These are phyloP conservation scores for Falco columbarius DNA, from an alignment of 2,797 vertebrate species.

Conservation along the genomic window DNA sequence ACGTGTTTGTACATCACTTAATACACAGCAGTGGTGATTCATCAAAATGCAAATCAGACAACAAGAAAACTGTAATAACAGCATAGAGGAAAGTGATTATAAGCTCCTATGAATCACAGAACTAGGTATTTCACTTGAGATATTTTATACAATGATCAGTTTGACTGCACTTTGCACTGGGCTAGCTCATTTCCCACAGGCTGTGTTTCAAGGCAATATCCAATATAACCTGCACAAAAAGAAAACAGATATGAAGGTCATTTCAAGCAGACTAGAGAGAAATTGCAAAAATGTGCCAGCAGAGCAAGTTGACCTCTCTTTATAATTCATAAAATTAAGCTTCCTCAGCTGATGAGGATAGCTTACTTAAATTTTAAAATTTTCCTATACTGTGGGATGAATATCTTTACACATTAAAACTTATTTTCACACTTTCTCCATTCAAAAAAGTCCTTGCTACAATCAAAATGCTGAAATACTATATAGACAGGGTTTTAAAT, in stretches of 20 bases:
- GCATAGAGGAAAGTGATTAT: neutral
- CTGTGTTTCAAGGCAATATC: constrained; percentile 39
- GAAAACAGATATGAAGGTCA: constrained; percentile 2
- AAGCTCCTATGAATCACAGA: neutral
- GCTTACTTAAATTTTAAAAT: neutral
- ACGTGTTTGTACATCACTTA: neutral
- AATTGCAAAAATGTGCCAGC: neutral
- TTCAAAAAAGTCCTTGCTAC: neutral
- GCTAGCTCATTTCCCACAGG: constrained; percentile 57
- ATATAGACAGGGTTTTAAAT: neutral
- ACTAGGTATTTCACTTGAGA: neutral
- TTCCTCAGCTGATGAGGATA: neutral
- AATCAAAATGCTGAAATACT: neutral
- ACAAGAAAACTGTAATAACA: neutral
- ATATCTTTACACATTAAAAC: neutral
- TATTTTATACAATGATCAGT: constrained; percentile 36
- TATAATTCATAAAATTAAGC: neutral
- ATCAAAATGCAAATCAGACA: constrained; percentile 32
- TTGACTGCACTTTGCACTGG: constrained; percentile 40
- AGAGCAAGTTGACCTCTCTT: neutral
- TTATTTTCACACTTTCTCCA: neutral
- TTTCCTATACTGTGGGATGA: neutral
- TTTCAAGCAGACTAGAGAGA: neutral
- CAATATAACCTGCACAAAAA: neutral
- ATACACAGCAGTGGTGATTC: neutral